Evolutionary conservation across 64 coral and sea anemone genomes (phyloP).

Genomic region (Acropora tenuis): DNA sequence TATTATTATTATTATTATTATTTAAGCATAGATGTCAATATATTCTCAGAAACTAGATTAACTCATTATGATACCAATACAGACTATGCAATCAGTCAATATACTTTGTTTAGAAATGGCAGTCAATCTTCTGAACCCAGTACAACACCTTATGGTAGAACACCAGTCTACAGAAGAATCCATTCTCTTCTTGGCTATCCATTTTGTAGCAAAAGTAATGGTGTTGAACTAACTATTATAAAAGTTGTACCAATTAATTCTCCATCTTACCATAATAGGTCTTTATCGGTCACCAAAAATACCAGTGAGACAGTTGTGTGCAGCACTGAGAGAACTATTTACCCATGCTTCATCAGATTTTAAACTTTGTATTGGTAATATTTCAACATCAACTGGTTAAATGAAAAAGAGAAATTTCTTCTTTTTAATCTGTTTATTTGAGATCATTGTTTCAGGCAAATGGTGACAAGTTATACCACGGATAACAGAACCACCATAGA

Average conservation of each 20-base stretch:
- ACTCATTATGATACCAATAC: constrained; percentile 11
- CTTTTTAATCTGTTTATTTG: constrained; percentile 52
- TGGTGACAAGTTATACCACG: not conserved
- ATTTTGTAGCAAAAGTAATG: not conserved
- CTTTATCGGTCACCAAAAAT: constrained; percentile 9
- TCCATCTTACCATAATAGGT: not conserved
- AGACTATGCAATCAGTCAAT: constrained; percentile 28
- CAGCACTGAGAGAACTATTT: constrained; percentile 21
- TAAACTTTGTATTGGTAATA: constrained; percentile 15
- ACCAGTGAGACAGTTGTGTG: constrained; percentile 8
- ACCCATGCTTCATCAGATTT: not conserved
- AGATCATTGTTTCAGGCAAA: constrained; percentile 35
- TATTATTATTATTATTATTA: too few species aligned
- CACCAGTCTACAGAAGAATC: not conserved
- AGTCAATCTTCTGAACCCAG: not conserved
- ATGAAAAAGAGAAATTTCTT: not conserved
- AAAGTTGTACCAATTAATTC: not conserved
- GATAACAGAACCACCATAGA: too few species aligned
- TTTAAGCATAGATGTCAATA: too few species aligned
- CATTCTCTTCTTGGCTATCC: not conserved
- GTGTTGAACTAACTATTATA: not conserved
- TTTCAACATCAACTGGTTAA: constrained; percentile 52
- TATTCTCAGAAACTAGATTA: constrained; percentile 67
- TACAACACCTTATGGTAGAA: constrained; percentile 2
- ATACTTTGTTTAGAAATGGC: constrained; percentile 53